Evolutionary conservation across 1,140 invertebrate genomes (phyloP), one percentile per base, ranked within the genome.

Genomic region (Rhynchophorus ferrugineus): DNA sequence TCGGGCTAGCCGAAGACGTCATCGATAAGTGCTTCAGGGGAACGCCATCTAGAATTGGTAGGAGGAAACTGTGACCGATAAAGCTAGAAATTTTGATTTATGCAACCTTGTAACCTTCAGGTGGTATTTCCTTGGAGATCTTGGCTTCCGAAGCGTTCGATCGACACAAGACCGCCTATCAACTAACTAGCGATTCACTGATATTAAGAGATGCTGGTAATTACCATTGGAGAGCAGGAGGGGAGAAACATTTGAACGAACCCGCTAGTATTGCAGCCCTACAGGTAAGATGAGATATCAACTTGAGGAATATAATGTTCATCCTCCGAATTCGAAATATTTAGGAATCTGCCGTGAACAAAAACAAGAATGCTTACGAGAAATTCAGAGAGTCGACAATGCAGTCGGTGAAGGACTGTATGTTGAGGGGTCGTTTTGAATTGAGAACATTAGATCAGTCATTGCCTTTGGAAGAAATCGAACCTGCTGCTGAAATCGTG

Each of bases 221-320:
- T 57, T 98, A 91, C 65, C 93, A 98, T 71, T 98, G 94, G 94
- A 79, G 95, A 63, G 82, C 84, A 54, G 96, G 95, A 2, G 96
- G 96, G 8, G 96, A 99, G 73, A 94, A 94, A 61, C 96, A 99
- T 71, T 87, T 98, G 60, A 99, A 98, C 69, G 94, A 98, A 70
- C 96, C 96, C 0, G 71, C 82, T 34, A 91, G 91, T 56, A 91
- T 99, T 65, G 92, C 91, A 22, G 91, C 88, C 66, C 72, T 97
- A n/a, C 91, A 93, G 73, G 81, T 82, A 70, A 51, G 19, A 20
- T 19, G 17, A 33, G 14, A 36, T n/a, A n/a, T n/a, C n/a, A 33
- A 8, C 11, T 11, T 21, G 34, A 20, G 13, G 11, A 8, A 42
- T 49, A 19, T 14, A 22, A 19, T 24, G 42, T 21, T 19, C 1